phyloP scores from a whole-genome alignment of 2,113 vertebrate species.

The Rissa tridactyla region DNA sequence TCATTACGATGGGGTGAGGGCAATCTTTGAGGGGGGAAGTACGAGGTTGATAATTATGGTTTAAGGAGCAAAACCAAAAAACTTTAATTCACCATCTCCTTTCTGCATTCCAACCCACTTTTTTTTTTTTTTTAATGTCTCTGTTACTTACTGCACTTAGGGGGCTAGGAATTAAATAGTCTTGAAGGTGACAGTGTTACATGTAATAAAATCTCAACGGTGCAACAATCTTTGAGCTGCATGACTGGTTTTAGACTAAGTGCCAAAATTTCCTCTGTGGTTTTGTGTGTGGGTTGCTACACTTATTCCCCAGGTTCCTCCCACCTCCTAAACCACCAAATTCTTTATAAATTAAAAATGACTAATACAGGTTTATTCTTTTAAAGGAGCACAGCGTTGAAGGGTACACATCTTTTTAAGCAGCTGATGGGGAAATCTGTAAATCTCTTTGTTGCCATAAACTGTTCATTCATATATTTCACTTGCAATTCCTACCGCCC shows the following conservation, averaged over 20 bases:
- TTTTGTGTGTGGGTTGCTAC: conserved; percentile 67
- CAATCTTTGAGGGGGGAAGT: background rate
- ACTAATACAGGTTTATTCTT: conserved; percentile 13
- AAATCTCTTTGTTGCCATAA: conserved; percentile 57
- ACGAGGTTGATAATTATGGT: background rate
- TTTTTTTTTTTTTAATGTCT: background rate
- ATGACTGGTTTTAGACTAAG: conserved; percentile 41
- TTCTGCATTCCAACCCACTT: background rate
- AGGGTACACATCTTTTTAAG: background rate
- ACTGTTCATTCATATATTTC: conserved; percentile 51
- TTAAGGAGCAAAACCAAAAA: conserved; percentile 12
- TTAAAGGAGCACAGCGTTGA: conserved; percentile 13
- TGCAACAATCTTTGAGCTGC: conserved; percentile 26
- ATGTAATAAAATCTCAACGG: conserved; percentile 42
- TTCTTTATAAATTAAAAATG: conserved; percentile 63
- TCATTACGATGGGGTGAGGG: background rate
- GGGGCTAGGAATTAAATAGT: conserved; percentile 16
- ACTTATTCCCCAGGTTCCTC: conserved; percentile 64
- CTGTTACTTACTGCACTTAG: background rate
- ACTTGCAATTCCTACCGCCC: background rate
- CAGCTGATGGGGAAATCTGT: background rate
- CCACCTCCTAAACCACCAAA: conserved; percentile 57
- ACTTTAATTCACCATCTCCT: background rate
- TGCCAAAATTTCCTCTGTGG: conserved; percentile 49
- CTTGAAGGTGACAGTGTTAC: conserved; percentile 22